phyloP scores from a whole-genome alignment of 2,113 vertebrate genomes.

The Larimichthys crocea region DNA sequence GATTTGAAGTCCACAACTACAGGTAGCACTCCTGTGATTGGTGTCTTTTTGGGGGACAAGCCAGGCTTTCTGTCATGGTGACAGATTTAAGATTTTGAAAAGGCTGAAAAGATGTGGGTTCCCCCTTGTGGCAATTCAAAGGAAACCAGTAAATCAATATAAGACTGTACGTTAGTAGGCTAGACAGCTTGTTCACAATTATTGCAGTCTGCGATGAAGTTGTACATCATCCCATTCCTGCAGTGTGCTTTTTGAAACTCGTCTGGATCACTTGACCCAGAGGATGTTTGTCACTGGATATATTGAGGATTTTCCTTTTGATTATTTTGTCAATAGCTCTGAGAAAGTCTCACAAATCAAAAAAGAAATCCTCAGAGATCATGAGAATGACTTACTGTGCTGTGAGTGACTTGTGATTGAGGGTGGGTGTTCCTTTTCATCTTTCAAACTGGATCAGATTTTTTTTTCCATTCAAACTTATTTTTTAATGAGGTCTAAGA shows the following conservation, averaged over 20 bases:
- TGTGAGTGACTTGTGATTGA: constrained; percentile 22
- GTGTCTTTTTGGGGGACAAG: no score
- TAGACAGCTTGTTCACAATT: no score
- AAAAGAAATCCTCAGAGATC: background rate
- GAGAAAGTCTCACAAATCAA: constrained; percentile 12
- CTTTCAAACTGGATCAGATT: constrained; percentile 49
- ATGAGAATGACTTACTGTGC: background rate
- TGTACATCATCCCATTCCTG: no score
- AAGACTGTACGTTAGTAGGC: no score
- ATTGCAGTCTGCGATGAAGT: no score
- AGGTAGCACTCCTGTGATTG: no score
- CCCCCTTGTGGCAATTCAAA: no score
- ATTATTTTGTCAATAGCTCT: constrained; percentile 29
- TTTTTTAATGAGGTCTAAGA: constrained; percentile 72
- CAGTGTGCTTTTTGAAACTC: background rate
- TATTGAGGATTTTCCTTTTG: constrained; percentile 19
- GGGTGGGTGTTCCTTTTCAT: constrained; percentile 55
- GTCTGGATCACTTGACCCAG: background rate
- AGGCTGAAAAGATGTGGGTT: no score
- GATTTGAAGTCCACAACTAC: no score
- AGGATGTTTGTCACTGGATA: constrained; percentile 14
- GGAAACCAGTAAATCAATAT: no score
- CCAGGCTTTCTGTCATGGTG: no score
- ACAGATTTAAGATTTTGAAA: no score
- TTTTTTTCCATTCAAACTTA: constrained; percentile 39